phyloP scores from a whole-genome alignment of 2,797 vertebrate species.

The Sphaeramia orbicularis region DNA sequence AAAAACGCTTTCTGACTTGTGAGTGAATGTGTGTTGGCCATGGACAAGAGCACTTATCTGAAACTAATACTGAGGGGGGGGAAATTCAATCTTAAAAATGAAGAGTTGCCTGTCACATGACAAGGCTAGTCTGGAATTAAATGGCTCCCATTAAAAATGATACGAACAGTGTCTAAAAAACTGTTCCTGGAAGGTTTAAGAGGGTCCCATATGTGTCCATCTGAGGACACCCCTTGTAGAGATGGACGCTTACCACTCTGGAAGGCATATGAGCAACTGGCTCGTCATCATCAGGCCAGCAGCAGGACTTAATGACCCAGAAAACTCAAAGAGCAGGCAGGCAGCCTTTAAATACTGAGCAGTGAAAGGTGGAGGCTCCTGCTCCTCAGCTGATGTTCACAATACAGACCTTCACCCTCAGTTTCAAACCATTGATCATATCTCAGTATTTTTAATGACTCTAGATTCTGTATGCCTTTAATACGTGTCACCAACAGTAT shows the following conservation, averaged over 20 bases:
- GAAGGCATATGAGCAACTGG: slow-evolving; percentile 54
- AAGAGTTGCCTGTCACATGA: slow-evolving; percentile 76
- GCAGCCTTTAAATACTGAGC: slow-evolving; percentile 68
- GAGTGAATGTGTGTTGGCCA: slow-evolving; percentile 21
- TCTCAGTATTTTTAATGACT: neutral
- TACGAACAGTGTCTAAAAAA: slow-evolving; percentile 72
- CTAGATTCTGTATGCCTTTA: neutral
- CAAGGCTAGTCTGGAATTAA: slow-evolving; percentile 77
- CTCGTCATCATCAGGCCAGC: slow-evolving; percentile 77
- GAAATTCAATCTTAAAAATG: slow-evolving; percentile 61
- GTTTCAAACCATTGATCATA: slow-evolving; percentile 37
- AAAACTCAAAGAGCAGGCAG: slow-evolving; percentile 80
- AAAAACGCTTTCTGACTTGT: slow-evolving; percentile 30
- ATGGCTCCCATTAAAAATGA: slow-evolving; percentile 75
- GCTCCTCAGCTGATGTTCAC: slow-evolving; percentile 65
- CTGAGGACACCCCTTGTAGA: slow-evolving; percentile 63
- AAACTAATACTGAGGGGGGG: slow-evolving; percentile 44
- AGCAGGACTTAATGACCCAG: slow-evolving; percentile 84
- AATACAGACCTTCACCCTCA: slow-evolving; percentile 60
- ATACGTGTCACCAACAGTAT: neutral
- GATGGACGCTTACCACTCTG: slow-evolving; percentile 56
- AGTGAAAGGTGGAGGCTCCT: slow-evolving; percentile 51
- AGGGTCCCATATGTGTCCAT: slow-evolving; percentile 59
- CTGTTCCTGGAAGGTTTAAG: slow-evolving; percentile 53
- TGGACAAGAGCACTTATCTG: slow-evolving; percentile 47